Evolutionary conservation across 1,140 invertebrate genomes (phyloP).

Genomic region (Drosophila nikananu): DNA sequence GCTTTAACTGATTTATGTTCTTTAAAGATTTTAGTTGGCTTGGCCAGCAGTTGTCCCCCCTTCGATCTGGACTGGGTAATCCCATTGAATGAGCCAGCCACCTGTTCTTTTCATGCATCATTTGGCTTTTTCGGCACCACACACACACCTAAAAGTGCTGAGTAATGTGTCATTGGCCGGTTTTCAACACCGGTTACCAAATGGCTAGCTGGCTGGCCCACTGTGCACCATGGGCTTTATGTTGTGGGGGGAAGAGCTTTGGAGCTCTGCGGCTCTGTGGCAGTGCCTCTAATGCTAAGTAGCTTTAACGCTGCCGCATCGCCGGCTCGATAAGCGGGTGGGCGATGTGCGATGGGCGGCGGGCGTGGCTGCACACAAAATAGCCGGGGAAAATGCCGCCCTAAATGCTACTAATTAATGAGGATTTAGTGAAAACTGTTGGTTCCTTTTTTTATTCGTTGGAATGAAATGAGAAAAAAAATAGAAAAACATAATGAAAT

Average conservation of each 20-base stretch:
- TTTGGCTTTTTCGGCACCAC: slow-evolving; percentile 32
- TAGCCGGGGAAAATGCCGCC: slow-evolving; percentile 48
- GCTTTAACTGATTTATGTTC: slow-evolving; percentile 48
- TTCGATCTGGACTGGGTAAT: slow-evolving; percentile 44
- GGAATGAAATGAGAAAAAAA: slow-evolving; percentile 35
- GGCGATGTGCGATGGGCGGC: not conserved
- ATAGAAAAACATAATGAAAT: slow-evolving; percentile 23
- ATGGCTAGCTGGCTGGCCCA: slow-evolving; percentile 38
- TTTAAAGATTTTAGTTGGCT: slow-evolving; percentile 35
- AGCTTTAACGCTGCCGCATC: slow-evolving; percentile 71
- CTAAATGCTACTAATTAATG: slow-evolving; percentile 84
- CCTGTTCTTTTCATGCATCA: slow-evolving; percentile 73
- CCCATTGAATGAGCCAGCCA: slow-evolving; percentile 49
- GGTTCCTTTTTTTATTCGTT: slow-evolving; percentile 42
- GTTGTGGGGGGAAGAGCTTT: not conserved
- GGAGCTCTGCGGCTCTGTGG: slow-evolving; percentile 6
- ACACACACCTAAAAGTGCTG: slow-evolving; percentile 46
- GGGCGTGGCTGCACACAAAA: slow-evolving; percentile 53
- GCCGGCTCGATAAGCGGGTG: slow-evolving; percentile 47
- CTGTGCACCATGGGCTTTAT: slow-evolving; percentile 43
- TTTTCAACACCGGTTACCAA: slow-evolving; percentile 73
- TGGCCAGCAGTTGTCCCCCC: not conserved
- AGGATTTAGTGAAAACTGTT: slow-evolving; percentile 82
- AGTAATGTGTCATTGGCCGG: slow-evolving; percentile 66
- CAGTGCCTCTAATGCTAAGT: slow-evolving; percentile 67